phyloP scores from a whole-genome alignment of 2,113 vertebrate species.

The Pongo abelii region DNA sequence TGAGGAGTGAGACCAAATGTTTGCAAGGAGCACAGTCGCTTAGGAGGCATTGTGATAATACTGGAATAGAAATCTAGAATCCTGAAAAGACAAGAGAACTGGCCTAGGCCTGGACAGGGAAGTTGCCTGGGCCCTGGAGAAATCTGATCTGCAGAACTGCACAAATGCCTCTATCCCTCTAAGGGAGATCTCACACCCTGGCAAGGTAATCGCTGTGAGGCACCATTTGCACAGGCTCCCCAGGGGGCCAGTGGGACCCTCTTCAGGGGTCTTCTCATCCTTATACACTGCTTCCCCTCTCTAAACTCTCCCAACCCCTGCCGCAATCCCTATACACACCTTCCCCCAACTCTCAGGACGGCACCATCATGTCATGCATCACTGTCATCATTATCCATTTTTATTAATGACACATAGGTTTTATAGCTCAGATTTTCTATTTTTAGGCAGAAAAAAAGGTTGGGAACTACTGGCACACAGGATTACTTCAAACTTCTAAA shows the following conservation, averaged over 20 bases:
- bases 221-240: too few relatives aligned
- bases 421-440: neutral
- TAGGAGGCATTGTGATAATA: neutral
- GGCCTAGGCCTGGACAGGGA: neutral
- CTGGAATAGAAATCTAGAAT: neutral
- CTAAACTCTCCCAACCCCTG: fast-evolving
- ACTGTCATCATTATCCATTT: neutral
- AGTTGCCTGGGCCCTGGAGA: neutral
- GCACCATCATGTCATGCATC: fast-evolving
- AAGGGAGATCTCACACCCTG: too few relatives aligned
- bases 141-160: neutral
- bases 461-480: neutral
- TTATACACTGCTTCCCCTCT: fast-evolving
- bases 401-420: neutral
- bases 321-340: fast-evolving
- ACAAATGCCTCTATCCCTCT: neutral
- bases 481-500: neutral
- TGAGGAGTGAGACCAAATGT: neutral
- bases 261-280: too few relatives aligned
- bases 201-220: fast-evolving
- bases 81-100: neutral
- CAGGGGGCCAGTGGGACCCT: fast-evolving
- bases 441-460: neutral
- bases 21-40: neutral
- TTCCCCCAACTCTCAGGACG: fast-evolving